Evolutionary conservation across 1,140 invertebrate genomes (phyloP).

Genomic region (Archivesica marissinica): DNA sequence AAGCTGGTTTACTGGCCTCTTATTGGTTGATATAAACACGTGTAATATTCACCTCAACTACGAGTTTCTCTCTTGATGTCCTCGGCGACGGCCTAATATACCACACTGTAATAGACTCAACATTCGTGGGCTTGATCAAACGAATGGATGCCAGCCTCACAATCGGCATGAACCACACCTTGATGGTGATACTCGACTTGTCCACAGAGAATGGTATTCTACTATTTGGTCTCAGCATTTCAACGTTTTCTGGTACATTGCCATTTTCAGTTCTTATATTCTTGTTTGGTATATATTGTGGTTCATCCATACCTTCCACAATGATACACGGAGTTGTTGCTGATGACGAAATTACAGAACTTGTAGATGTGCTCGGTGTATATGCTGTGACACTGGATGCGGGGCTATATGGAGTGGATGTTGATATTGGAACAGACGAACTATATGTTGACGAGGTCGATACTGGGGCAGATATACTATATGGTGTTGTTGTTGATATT

Average conservation of each 20-base stretch:
- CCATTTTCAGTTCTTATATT: not conserved
- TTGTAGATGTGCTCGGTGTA: too few species aligned
- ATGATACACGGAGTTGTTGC: not conserved
- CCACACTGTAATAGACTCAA: slow-evolving; percentile 8
- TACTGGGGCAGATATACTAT: too few species aligned
- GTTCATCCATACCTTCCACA: slow-evolving; percentile 12
- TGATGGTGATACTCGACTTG: not conserved
- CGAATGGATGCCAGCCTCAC: not conserved
- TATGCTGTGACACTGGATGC: too few species aligned
- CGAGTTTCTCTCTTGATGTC: not conserved
- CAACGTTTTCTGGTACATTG: not conserved
- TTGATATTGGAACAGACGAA: too few species aligned
- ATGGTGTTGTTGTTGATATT: too few species aligned
- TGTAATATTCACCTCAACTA: not conserved
- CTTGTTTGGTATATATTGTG: slow-evolving; percentile 1
- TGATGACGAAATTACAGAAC: not conserved
- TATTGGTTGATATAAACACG: too few species aligned
- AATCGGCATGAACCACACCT: slow-evolving; percentile 26
- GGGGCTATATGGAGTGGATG: too few species aligned
- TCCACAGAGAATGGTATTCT: not conserved
- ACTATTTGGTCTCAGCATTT: slow-evolving; percentile 18
- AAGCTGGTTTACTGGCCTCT: too few species aligned
- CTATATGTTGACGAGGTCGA: too few species aligned
- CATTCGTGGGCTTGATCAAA: not conserved
- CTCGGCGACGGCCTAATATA: not conserved